Conservation (phyloP, 2,113 vertebrate genomes). For the Planiliza haematocheilus region DNA sequence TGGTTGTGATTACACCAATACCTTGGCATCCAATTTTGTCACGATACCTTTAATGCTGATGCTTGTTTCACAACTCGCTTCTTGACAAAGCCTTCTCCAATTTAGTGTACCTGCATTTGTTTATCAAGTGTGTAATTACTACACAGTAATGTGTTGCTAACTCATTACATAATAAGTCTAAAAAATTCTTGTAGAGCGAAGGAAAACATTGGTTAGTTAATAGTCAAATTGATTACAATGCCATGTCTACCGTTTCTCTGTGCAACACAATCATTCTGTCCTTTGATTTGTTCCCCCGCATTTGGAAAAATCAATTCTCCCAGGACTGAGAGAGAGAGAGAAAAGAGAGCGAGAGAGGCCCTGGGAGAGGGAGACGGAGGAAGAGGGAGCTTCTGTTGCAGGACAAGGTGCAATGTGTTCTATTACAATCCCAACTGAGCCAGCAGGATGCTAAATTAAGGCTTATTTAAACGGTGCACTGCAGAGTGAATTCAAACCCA, state of each 20-base stretch:
- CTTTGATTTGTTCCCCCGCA: slow-evolving; percentile 75
- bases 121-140: slow-evolving; percentile 70
- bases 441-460: slow-evolving; percentile 78
- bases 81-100: slow-evolving; percentile 63
- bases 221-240: slow-evolving; percentile 76
- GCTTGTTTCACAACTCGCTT: slow-evolving; percentile 47
- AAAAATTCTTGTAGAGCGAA: slow-evolving; percentile 57
- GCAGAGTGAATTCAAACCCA: slow-evolving; percentile 58
- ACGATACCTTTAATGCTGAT: slow-evolving; percentile 45
- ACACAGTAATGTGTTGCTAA: slow-evolving; percentile 43
- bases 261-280: slow-evolving; percentile 74
- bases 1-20: slow-evolving; percentile 47
- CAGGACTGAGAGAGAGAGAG: slow-evolving; percentile 42
- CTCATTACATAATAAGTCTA: slow-evolving; percentile 61
- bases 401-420: slow-evolving; percentile 77
- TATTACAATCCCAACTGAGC: slow-evolving; percentile 75
- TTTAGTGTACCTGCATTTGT: slow-evolving; percentile 59
- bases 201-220: slow-evolving; percentile 73
- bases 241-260: slow-evolving; percentile 68
- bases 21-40: slow-evolving; percentile 53
- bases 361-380: slow-evolving; percentile 26
- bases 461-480: slow-evolving; percentile 71
- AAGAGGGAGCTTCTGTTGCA: slow-evolving; percentile 61
- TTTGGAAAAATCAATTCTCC: slow-evolving; percentile 81
- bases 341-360: slow-evolving; percentile 14